A percentile compares a stretch with the other conserved stretches of the same genome.
These are phyloP conservation scores for Chrysogorgia sp. DNA, from an alignment of 92 coral and sea anemone species.

Conservation along the genomic window DNA sequence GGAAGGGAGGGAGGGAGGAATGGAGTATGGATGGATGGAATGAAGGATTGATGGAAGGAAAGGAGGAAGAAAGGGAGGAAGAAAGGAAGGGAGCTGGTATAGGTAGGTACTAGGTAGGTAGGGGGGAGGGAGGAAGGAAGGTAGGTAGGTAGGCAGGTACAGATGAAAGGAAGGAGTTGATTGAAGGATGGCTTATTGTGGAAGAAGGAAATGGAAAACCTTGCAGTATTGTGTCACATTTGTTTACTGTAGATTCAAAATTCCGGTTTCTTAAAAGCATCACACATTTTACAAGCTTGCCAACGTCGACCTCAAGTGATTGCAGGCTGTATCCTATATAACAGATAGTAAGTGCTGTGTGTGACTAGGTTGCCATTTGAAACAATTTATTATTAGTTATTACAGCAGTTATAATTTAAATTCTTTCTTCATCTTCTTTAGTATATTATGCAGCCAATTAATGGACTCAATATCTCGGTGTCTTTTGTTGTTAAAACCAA, in stretches of 20 bases:
- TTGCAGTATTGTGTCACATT: no score
- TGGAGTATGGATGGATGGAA: not conserved
- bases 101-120: no score
- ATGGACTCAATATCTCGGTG: conserved; percentile 75
- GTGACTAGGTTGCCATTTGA: not conserved
- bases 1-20: not conserved
- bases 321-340: conserved; percentile 91
- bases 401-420: no score
- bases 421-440: conserved; percentile 34
- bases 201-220: no score
- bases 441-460: conserved; percentile 85
- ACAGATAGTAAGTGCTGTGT: conserved; percentile 67
- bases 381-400: not conserved
- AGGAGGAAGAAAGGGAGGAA: not conserved
- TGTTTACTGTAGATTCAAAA: conserved; percentile 24
- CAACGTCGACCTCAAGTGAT: conserved; percentile 88
- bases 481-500: conserved; percentile 83
- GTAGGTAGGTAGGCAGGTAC: not conserved
- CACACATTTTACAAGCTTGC: conserved; percentile 90
- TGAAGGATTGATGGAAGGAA: not conserved
- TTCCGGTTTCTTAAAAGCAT: conserved; percentile 82
- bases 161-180: no score
- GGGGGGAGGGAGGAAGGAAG: not conserved
- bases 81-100: no score
- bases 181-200: no score